These are phyloP conservation scores for Nothoprocta perdicaria DNA, from an alignment of 2,113 vertebrate genomes.

Conservation along the genomic window DNA sequence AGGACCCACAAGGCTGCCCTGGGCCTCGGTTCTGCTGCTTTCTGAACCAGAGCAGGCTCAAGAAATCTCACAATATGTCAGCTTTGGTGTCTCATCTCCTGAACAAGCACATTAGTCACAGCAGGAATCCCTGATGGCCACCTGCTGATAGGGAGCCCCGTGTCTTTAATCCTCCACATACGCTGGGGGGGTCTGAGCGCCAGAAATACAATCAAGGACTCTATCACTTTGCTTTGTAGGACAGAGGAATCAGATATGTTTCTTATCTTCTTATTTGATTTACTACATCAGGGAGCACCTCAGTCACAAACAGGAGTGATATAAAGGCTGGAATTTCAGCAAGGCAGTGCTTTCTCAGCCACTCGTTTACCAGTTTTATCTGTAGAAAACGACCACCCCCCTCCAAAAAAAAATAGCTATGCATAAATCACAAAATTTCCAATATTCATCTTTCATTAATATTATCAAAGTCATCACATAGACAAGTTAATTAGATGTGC, in stretches of 20 bases:
- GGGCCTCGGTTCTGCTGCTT: fast-evolving
- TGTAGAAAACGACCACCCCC: background rate
- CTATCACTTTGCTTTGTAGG: background rate
- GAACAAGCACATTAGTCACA: background rate
- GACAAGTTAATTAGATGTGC: background rate
- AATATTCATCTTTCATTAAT: background rate
- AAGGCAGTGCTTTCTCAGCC: background rate
- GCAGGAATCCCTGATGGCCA: background rate
- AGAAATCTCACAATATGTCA: background rate
- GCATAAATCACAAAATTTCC: background rate
- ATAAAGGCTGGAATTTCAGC: background rate
- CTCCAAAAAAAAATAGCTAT: background rate
- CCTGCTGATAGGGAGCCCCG: background rate
- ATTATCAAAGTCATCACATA: background rate
- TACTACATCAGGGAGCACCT: background rate
- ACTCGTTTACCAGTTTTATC: background rate
- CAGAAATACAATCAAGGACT: background rate
- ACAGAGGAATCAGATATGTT: background rate
- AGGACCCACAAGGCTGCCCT: background rate
- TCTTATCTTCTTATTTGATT: background rate
- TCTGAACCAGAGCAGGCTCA: background rate
- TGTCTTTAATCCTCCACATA: fast-evolving
- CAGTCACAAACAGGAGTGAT: background rate
- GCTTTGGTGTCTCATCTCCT: background rate
- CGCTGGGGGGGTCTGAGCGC: background rate